A percentile compares a stretch with the other conserved stretches of the same genome.
These are phyloP conservation scores for Coendou prehensilis DNA, from an alignment of 2,797 vertebrate species.

Conservation along the genomic window DNA sequence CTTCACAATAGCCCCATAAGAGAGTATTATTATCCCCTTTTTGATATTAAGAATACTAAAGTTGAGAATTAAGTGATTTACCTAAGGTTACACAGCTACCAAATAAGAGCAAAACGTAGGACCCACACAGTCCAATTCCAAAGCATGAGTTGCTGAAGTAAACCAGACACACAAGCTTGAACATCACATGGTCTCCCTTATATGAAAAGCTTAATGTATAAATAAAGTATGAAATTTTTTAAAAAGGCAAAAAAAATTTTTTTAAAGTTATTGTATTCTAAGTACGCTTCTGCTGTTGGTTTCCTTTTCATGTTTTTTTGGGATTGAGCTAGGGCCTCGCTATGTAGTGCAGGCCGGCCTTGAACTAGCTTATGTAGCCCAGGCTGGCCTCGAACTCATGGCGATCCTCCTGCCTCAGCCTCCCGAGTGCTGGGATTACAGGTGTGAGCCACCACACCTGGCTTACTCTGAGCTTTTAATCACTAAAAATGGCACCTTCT, in stretches of 20 bases:
- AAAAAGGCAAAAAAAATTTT: background rate
- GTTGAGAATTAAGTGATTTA: constrained; percentile 52
- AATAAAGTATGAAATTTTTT: background rate
- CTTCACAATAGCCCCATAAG: background rate
- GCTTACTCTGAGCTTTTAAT: background rate
- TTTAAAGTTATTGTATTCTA: background rate
- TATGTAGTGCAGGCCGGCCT: no score
- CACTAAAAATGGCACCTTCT: constrained; percentile 6
- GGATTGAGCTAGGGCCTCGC: background rate
- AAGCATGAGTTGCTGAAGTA: background rate
- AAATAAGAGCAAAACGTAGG: constrained; percentile 21
- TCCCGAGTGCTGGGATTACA: background rate
- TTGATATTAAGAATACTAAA: constrained; percentile 19
- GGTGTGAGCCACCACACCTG: background rate
- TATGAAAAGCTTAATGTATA: background rate
- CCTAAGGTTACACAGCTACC: background rate
- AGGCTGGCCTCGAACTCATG: background rate
- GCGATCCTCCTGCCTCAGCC: background rate
- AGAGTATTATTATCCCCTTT: background rate
- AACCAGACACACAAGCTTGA: background rate
- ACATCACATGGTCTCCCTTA: background rate
- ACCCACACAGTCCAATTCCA: background rate
- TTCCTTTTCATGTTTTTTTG: background rate
- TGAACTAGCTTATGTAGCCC: background rate
- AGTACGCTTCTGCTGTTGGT: background rate